Evolutionary conservation across 2,797 vertebrate genomes (phyloP).

Genomic region (Acanthornis magna): DNA sequence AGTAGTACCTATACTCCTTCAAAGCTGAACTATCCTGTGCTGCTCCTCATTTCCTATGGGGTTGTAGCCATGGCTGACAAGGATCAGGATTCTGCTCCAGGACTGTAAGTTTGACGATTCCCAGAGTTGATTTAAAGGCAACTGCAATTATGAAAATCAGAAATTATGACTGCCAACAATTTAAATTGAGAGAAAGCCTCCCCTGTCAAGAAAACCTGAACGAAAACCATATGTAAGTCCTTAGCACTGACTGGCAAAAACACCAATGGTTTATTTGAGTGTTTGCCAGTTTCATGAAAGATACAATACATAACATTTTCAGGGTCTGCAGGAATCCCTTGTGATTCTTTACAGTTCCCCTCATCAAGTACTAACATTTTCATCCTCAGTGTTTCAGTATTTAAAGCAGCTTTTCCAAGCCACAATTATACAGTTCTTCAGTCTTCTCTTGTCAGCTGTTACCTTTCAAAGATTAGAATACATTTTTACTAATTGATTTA

Average conservation of each 20-base stretch:
- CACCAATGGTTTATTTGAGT: neutral
- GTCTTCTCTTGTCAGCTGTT: neutral
- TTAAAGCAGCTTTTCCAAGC: neutral
- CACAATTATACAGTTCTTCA: neutral
- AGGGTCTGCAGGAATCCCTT: neutral
- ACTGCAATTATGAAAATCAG: neutral
- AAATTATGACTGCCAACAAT: neutral
- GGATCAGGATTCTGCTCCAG: neutral
- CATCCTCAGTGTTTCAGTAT: neutral
- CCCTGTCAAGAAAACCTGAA: neutral
- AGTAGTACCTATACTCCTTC: neutral
- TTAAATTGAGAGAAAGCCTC: neutral
- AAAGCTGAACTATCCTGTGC: neutral
- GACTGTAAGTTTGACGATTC: neutral
- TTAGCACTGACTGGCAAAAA: neutral
- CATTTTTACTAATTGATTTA: neutral
- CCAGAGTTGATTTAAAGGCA: constrained; percentile 1
- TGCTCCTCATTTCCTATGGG: neutral
- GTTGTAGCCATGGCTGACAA: neutral
- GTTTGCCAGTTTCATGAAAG: neutral
- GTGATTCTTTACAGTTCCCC: neutral
- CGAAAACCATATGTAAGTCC: neutral
- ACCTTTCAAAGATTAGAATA: neutral
- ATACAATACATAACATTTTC: neutral
- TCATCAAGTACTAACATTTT: neutral